Percentiles rank a stretch among this genome's conserved stretches.
phyloP scores from a whole-genome alignment of 2,888 invertebrate genomes.

The Candidula unifasciata region DNA sequence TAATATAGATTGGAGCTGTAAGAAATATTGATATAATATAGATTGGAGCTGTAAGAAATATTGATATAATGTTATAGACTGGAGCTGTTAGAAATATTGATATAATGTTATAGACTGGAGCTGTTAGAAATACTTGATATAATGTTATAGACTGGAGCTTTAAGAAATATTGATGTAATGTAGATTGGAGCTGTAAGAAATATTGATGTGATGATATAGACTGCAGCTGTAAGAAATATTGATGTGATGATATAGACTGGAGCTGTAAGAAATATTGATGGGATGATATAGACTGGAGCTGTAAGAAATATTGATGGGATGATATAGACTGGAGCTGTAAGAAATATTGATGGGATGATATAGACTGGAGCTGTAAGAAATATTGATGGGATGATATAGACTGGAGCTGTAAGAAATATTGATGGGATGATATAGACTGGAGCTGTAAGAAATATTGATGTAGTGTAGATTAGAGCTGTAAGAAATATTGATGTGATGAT shows the following conservation, averaged over 20 bases:
- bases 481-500: too few relatives aligned
- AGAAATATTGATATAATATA: neutral
- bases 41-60: neutral
- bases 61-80: neutral
- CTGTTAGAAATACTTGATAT: neutral
- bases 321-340: too few relatives aligned
- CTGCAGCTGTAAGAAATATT: neutral
- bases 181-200: neutral
- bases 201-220: neutral
- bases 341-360: too few relatives aligned
- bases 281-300: too few relatives aligned
- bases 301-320: too few relatives aligned
- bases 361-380: too few relatives aligned
- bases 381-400: too few relatives aligned
- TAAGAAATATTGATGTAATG: neutral
- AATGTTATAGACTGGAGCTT: neutral
- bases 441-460: too few relatives aligned
- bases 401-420: too few relatives aligned
- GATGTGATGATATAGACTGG: neutral
- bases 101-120: neutral
- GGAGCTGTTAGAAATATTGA: neutral
- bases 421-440: too few relatives aligned
- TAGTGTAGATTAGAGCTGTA: too few relatives aligned
- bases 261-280: too few relatives aligned
- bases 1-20: neutral